A percentile compares a stretch with the other conserved stretches of the same genome.
Conservation (phyloP, 2,113 vertebrate genomes). For the Rhizomys pruinosus region DNA sequence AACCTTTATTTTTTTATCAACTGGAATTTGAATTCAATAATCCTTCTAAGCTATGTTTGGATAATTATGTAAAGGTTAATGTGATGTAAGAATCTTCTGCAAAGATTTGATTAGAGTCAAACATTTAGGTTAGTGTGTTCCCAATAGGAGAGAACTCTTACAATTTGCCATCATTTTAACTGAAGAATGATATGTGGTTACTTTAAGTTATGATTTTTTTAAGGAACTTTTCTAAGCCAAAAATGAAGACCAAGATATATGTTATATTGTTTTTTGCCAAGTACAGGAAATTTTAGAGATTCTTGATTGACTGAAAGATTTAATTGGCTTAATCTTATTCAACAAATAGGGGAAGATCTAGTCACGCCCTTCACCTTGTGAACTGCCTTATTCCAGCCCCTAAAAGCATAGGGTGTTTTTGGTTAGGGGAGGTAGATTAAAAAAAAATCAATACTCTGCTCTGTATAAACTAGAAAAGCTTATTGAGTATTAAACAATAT, state of each 20-base stretch:
- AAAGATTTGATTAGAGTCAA: conserved; percentile 12
- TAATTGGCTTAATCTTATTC: conserved; percentile 32
- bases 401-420: not conserved
- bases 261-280: not conserved
- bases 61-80: conserved; percentile 47
- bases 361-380: not conserved
- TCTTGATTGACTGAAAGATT: not conserved
- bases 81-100: not conserved
- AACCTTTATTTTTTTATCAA: conserved; percentile 30
- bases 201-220: not conserved
- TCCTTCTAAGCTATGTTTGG: not conserved
- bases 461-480: conserved; percentile 29
- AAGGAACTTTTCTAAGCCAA: not conserved
- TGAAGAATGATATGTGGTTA: not conserved
- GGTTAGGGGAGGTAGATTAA: not conserved
- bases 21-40: conserved; percentile 23
- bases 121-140: not conserved
- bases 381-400: not conserved
- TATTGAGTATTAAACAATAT: not conserved
- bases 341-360: not conserved
- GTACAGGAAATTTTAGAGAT: not conserved
- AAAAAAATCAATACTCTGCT: not conserved
- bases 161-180: not conserved
- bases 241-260: not conserved
- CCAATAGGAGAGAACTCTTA: not conserved